Evolutionary conservation across 1,140 invertebrate species (phyloP).

Genomic region (Drosophila repleta): DNA sequence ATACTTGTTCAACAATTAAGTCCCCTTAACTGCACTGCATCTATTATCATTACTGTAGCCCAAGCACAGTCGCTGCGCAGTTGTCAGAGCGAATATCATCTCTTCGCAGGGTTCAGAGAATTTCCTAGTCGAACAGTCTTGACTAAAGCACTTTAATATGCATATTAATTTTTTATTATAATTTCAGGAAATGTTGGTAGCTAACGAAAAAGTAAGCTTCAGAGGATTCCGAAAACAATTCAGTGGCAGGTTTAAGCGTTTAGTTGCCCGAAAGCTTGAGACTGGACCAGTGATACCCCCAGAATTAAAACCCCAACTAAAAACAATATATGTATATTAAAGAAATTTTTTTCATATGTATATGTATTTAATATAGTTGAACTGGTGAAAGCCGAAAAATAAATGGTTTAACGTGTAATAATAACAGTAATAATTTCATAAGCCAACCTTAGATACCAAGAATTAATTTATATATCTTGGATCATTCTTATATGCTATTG

Average conservation of each 20-base stretch:
- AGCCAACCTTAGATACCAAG: no score
- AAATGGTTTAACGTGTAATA: slow-evolving; percentile 8
- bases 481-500: no score
- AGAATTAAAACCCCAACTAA: slow-evolving; percentile 93
- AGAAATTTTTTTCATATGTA: slow-evolving; percentile 50
- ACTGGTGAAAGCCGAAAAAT: slow-evolving; percentile 34
- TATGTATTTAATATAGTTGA: slow-evolving; percentile 16
- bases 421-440: no score
- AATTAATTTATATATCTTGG: no score
- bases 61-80: no score
- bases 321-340: slow-evolving; percentile 95
- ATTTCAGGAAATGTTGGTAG: slow-evolving; percentile 90
- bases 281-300: slow-evolving; percentile 93
- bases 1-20: no score
- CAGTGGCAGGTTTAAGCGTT: slow-evolving; percentile 91
- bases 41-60: no score
- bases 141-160: no score
- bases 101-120: no score
- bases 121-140: no score
- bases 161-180: slow-evolving; percentile 49
- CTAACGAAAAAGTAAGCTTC: slow-evolving; percentile 90
- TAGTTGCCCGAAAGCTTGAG: slow-evolving; percentile 91
- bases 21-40: no score
- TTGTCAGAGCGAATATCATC: no score
- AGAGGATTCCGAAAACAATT: slow-evolving; percentile 92